Evolutionary conservation across 53 echinoderm and acorn worm species (phyloP).

Genomic region (Pentamera pediparva): DNA sequence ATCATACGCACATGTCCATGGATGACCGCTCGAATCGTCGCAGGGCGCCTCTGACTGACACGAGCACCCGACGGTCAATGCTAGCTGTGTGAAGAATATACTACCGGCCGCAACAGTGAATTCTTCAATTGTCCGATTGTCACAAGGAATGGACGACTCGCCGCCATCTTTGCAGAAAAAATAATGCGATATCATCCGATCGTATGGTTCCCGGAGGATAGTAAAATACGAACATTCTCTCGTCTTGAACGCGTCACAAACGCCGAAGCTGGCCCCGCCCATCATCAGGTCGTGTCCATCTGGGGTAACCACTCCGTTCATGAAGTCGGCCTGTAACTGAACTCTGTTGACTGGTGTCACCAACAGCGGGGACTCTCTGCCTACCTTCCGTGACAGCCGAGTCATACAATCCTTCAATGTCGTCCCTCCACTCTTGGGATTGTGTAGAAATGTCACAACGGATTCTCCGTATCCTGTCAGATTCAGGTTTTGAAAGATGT

Average conservation of each 20-base stretch:
- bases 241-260: background rate
- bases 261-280: conserved; percentile 8
- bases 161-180: conserved; percentile 53
- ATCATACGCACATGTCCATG: background rate
- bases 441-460: background rate
- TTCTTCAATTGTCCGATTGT: background rate
- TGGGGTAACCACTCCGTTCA: conserved; percentile 3
- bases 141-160: background rate
- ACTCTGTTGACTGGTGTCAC: background rate
- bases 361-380: background rate
- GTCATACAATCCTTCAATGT: conserved; percentile 3
- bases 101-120: background rate
- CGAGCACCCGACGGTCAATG: background rate
- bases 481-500: background rate
- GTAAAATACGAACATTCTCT: conserved; percentile 80
- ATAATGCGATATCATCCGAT: conserved; percentile 71
- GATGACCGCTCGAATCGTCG: background rate
- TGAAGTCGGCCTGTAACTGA: background rate
- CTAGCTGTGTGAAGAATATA: conserved; percentile 9
- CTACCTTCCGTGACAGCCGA: background rate
- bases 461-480: background rate
- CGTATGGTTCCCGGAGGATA: conserved; percentile 83
- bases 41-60: background rate
- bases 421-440: conserved; percentile 22
- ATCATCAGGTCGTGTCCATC: background rate